A percentile compares a stretch with the other conserved stretches of the same genome.
Evolutionary conservation across 2,113 vertebrate genomes (phyloP).

Genomic region (Pelecanoides urinatrix): DNA sequence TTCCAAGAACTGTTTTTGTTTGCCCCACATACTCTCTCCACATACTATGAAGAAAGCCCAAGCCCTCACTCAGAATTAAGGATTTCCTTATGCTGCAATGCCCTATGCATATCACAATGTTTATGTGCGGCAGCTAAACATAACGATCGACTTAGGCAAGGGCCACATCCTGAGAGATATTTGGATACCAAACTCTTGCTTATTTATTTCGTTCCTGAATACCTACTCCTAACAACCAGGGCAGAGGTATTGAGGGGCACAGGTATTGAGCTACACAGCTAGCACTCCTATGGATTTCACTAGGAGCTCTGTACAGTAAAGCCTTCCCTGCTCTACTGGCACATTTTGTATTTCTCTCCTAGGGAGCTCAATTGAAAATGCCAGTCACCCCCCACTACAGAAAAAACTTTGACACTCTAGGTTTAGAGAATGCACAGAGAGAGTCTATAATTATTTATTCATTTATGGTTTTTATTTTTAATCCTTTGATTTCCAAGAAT

Average conservation of each 20-base stretch:
- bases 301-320: neutral
- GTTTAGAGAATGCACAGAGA: slow-evolving; percentile 2
- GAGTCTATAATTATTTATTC: slow-evolving; percentile 45
- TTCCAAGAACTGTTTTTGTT: neutral
- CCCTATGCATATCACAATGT: neutral
- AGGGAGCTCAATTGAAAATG: neutral
- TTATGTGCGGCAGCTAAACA: neutral
- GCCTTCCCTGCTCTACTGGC: neutral
- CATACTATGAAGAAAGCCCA: neutral
- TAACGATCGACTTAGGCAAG: neutral
- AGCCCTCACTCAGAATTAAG: neutral
- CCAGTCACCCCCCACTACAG: neutral
- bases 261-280: neutral
- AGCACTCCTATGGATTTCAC: neutral
- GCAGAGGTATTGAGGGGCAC: neutral
- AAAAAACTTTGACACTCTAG: neutral
- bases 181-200: neutral
- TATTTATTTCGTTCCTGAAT: neutral
- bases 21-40: neutral
- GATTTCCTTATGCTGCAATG: neutral
- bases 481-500: slow-evolving; percentile 50
- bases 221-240: neutral
- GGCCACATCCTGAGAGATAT: neutral
- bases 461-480: slow-evolving; percentile 52
- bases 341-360: neutral